Evolutionary conservation across 2,113 vertebrate species (phyloP).

Genomic region (Chroicocephalus ridibundus): DNA sequence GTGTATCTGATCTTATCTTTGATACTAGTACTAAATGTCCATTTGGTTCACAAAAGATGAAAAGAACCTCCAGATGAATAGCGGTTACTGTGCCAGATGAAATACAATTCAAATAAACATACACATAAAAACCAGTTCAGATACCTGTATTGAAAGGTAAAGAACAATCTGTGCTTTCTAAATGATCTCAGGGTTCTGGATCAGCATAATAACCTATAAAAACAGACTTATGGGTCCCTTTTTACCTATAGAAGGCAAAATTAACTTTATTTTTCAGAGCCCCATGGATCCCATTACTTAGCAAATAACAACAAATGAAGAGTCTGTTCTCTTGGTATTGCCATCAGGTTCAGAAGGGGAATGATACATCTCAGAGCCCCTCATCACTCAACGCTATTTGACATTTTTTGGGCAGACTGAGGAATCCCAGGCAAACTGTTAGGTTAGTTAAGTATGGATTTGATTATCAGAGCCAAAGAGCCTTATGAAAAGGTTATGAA

Average conservation of each 20-base stretch:
- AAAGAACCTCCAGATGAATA: constrained; percentile 35
- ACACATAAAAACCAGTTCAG: not conserved
- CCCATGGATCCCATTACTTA: not conserved
- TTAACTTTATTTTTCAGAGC: not conserved
- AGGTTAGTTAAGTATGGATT: not conserved
- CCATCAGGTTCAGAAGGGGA: not conserved
- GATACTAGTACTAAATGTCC: not conserved
- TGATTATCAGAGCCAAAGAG: constrained; percentile 3
- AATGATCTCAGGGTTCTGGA: not conserved
- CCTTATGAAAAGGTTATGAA: not conserved
- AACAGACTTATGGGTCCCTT: not conserved
- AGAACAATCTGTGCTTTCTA: constrained; percentile 6
- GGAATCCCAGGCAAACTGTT: not conserved
- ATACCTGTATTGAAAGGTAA: not conserved
- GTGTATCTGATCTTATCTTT: constrained; percentile 19
- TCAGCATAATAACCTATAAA: not conserved
- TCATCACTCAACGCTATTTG: not conserved
- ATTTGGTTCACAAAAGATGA: constrained; percentile 31
- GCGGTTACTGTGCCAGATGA: not conserved
- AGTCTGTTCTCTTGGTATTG: not conserved
- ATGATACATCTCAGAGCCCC: not conserved
- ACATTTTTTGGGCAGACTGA: not conserved
- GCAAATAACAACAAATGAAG: not conserved
- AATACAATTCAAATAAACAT: constrained; percentile 27
- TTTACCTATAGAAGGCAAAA: not conserved